Conservation (phyloP, 1,140 invertebrate genomes). For the Drosophila punjabiensis region DNA sequence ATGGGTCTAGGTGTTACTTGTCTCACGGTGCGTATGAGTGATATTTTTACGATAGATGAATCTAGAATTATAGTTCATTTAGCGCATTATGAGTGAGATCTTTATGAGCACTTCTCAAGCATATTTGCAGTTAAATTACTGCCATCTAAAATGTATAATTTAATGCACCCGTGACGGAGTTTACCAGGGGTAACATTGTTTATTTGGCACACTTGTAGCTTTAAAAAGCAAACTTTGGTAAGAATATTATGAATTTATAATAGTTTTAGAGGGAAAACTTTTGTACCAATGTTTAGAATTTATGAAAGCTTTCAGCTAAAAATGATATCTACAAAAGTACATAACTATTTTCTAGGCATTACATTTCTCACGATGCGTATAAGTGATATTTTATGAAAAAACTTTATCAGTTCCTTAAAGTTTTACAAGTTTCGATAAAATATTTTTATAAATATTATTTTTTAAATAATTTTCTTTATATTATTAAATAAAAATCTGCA, state of each 20-base stretch:
- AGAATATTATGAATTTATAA: neutral
- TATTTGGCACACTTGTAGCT: neutral
- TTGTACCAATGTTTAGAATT: neutral
- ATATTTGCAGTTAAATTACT: slow-evolving; percentile 25
- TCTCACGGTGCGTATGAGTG: slow-evolving; percentile 57
- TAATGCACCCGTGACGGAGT: neutral
- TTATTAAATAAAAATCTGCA: neutral
- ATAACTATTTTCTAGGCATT: neutral
- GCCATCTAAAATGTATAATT: slow-evolving; percentile 24
- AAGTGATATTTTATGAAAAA: neutral
- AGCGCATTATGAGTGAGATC: slow-evolving; percentile 35
- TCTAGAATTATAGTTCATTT: slow-evolving; percentile 56
- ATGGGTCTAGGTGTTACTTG: slow-evolving; percentile 22
- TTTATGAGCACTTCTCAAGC: slow-evolving; percentile 34
- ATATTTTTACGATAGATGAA: slow-evolving; percentile 50
- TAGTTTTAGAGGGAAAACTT: neutral
- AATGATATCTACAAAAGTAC: neutral
- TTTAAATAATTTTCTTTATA: neutral
- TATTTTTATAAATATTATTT: no score
- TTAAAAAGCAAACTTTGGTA: neutral
- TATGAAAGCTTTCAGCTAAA: no score
- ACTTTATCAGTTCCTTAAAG: neutral
- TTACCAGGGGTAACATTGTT: slow-evolving; percentile 1
- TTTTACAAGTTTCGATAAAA: neutral
- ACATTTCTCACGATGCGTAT: neutral